Evolutionary conservation across 2,797 vertebrate genomes (phyloP).

Genomic region (Amazona finschi): DNA sequence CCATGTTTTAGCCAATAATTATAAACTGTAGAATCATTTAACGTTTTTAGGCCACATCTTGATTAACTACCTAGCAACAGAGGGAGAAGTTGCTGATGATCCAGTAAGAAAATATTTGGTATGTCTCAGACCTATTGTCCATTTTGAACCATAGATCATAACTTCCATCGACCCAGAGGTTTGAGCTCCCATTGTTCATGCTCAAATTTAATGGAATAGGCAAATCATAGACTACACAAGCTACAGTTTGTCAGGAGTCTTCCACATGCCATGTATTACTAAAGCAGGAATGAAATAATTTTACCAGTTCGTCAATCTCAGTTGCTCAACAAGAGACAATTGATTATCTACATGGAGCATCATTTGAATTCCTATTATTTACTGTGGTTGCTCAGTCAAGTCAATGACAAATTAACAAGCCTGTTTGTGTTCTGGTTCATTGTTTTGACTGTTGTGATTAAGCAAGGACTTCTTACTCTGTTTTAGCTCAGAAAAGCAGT

Average conservation of each 20-base stretch:
- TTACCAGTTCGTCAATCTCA: not conserved
- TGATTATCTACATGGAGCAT: not conserved
- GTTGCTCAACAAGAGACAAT: not conserved
- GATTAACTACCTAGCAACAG: conserved; percentile 31
- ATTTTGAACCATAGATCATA: not conserved
- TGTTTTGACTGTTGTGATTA: not conserved
- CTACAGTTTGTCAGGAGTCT: not conserved
- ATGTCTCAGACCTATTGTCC: not conserved
- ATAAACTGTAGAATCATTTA: not conserved
- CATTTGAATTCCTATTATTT: not conserved
- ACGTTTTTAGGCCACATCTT: not conserved
- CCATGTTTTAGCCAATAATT: not conserved
- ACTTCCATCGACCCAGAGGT: not conserved
- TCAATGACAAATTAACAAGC: not conserved
- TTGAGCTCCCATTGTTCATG: not conserved
- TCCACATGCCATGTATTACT: not conserved
- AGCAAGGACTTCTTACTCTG: not conserved
- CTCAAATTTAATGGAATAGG: not conserved
- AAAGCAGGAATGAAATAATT: not conserved
- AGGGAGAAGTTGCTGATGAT: not conserved
- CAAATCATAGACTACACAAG: not conserved
- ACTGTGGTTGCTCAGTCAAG: not conserved
- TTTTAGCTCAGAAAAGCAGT: not conserved
- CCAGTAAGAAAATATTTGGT: not conserved
- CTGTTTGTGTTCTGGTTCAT: not conserved